These are phyloP conservation scores for Diorhabda sublineata DNA, from an alignment of 1,140 invertebrate genomes.

Conservation along the genomic window DNA sequence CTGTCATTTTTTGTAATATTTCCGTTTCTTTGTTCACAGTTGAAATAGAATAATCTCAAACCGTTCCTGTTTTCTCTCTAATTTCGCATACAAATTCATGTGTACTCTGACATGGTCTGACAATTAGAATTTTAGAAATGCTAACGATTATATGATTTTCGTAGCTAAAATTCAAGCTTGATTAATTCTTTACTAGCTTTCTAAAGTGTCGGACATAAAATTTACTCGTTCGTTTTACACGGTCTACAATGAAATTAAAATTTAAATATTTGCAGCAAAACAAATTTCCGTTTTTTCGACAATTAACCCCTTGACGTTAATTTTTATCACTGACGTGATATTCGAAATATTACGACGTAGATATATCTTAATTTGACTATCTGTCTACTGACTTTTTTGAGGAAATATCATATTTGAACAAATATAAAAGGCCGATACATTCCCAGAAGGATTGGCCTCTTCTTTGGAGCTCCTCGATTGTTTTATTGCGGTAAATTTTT, in stretches of 20 bases:
- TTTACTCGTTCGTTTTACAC: slow-evolving; percentile 15
- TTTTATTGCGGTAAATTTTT: too few relatives aligned
- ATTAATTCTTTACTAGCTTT: slow-evolving; percentile 28
- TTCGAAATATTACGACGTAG: too few relatives aligned
- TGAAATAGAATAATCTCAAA: too few relatives aligned
- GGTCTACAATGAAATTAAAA: slow-evolving; percentile 18
- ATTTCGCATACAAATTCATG: slow-evolving; percentile 26
- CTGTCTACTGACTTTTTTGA: too few relatives aligned
- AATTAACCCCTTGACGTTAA: not conserved
- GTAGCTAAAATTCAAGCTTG: slow-evolving; percentile 20
- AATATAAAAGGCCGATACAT: too few relatives aligned
- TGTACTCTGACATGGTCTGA: slow-evolving; percentile 20
- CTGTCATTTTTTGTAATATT: too few relatives aligned
- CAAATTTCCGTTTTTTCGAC: not conserved
- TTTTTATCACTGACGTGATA: too few relatives aligned
- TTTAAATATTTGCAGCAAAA: slow-evolving; percentile 18
- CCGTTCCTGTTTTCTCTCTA: slow-evolving; percentile 7
- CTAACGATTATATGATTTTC: slow-evolving; percentile 26
- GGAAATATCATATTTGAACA: too few relatives aligned
- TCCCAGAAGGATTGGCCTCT: too few relatives aligned
- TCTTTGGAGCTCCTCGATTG: too few relatives aligned
- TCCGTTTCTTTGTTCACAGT: too few relatives aligned
- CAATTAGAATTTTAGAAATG: slow-evolving; percentile 29
- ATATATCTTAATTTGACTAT: too few relatives aligned
- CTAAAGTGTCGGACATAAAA: slow-evolving; percentile 23